Evolutionary conservation across 2,797 vertebrate species (phyloP).

Genomic region (Brotula barbata): DNA sequence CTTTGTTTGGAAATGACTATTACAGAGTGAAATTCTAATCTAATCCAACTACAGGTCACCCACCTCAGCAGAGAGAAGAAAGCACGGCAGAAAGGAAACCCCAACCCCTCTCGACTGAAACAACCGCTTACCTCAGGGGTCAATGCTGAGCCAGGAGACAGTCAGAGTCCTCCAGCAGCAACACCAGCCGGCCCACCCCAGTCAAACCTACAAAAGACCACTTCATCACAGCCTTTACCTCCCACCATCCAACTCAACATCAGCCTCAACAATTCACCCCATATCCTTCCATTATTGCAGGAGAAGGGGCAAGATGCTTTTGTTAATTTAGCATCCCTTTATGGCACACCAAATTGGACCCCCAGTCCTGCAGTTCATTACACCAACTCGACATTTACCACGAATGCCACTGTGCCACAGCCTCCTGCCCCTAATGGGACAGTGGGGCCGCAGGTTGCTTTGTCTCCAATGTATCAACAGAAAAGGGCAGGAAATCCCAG

Average conservation of each 20-base stretch:
- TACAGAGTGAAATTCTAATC: too few relatives aligned
- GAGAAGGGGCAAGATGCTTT: constrained; percentile 41
- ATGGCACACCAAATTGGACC: constrained; percentile 16
- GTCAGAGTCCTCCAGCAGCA: constrained; percentile 30
- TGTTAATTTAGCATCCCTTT: constrained; percentile 29
- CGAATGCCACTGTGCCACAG: background rate
- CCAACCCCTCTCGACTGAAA: constrained; percentile 17
- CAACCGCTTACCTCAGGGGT: constrained; percentile 16
- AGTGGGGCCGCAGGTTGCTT: constrained; percentile 10
- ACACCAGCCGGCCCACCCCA: constrained; percentile 11
- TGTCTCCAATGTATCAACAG: constrained; percentile 23
- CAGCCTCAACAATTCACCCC: constrained; percentile 36
- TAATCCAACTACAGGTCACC: constrained; percentile 47
- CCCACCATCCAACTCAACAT: constrained; percentile 52
- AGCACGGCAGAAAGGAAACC: constrained; percentile 32
- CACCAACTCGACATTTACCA: constrained; percentile 15
- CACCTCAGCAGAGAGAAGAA: constrained; percentile 55
- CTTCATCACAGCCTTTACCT: constrained; percentile 27
- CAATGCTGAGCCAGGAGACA: constrained; percentile 28
- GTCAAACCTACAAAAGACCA: constrained; percentile 4
- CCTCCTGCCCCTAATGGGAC: background rate
- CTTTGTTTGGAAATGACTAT: background rate
- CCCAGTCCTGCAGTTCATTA: constrained; percentile 3
- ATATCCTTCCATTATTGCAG: constrained; percentile 28
- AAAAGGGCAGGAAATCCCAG: constrained; percentile 5